A percentile compares a stretch with the other conserved stretches of the same genome.
phyloP scores from a whole-genome alignment of 2,797 vertebrate species.

The Scomberomorus guttatus region DNA sequence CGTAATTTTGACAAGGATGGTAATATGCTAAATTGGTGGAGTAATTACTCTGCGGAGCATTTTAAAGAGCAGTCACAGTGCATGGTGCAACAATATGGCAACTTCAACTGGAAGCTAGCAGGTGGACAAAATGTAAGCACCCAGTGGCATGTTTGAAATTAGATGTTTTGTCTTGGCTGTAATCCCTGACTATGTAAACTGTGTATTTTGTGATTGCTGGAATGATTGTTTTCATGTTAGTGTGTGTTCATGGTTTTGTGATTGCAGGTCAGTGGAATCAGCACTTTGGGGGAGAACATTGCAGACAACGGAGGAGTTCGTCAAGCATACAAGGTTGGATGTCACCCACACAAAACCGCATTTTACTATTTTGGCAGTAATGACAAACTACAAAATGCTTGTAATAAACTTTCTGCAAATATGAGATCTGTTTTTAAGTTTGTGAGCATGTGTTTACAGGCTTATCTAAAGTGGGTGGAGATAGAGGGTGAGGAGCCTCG shows the following conservation, averaged over 20 bases:
- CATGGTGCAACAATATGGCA: constrained; percentile 94
- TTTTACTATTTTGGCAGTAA: constrained; percentile 26
- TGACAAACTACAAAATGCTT: neutral
- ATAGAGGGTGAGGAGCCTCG: constrained; percentile 89
- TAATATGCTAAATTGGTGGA: constrained; percentile 99
- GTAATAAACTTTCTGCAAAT: constrained; percentile 21
- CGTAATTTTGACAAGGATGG: constrained; percentile 97
- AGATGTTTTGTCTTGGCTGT: constrained; percentile 31
- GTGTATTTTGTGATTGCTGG: constrained; percentile 24
- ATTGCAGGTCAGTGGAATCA: constrained; percentile 94
- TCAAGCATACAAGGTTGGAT: constrained; percentile 94
- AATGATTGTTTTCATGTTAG: constrained; percentile 72
- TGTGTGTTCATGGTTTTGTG: constrained; percentile 42
- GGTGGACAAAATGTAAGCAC: constrained; percentile 91
- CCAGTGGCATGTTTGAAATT: constrained; percentile 7
- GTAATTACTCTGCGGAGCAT: constrained; percentile 93
- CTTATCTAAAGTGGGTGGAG: constrained; percentile 94
- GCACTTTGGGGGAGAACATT: constrained; percentile 97
- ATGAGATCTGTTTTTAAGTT: constrained; percentile 14
- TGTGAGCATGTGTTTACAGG: constrained; percentile 81
- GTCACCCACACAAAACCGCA: constrained; percentile 8
- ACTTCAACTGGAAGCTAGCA: constrained; percentile 95
- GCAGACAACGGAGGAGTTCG: constrained; percentile 97
- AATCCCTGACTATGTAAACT: constrained; percentile 14
- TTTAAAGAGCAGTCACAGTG: constrained; percentile 94